Base-by-base conservation (phyloP, 2,113 vertebrate species). In the Calidris pygmaea region DNA sequence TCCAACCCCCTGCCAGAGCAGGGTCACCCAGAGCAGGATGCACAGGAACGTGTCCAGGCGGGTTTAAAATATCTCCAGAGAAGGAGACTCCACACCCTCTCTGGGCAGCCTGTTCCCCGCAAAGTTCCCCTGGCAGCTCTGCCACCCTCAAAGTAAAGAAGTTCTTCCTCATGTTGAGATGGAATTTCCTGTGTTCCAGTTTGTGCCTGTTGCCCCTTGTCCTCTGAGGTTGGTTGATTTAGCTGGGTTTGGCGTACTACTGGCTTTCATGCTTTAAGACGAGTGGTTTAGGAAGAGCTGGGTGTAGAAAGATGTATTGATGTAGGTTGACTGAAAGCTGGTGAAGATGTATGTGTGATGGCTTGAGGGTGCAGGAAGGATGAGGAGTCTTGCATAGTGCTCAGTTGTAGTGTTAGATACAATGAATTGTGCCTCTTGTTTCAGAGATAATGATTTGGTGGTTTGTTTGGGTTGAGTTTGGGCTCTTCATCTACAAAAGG, bases 391-490 rank as follows among this genome's bases (percentile, higher is more conserved):
- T 29, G 34, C 4, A 0, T 3, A 26, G 48, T 4, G 12, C n/a
- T 88, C 7, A 0, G 0, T 34, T 75, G 67, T 18, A 12, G 48
- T 50, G 47, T 23, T 62, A 4, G 32, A 27, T 84, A 4, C 45
- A 24, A 18, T 6, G 30, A 20, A 14, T 34, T 24, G 21, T 21
- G 35, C 78, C 0, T 0, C 34, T 76, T 0, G 0, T 41, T n/a
- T 65, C 2, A 1, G 53, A 76, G 19, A 14, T 4, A 7, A 0
- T 14, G 43, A 32, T 2, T 21, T 6, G 17, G 29, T 37, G 26
- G 0, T 63, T 59, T 43, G n/a, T 15, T 66, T 72, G 77, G 29
- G 26, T 21, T 45, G 24, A 45, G 39, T 37, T 79, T 35, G 65
- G 39, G 41, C 15, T 35, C 9, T 52, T 72, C 1, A 0, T n/a